Evolutionary conservation across 2,797 vertebrate species (phyloP).

Genomic region (Enteromius mattozi): DNA sequence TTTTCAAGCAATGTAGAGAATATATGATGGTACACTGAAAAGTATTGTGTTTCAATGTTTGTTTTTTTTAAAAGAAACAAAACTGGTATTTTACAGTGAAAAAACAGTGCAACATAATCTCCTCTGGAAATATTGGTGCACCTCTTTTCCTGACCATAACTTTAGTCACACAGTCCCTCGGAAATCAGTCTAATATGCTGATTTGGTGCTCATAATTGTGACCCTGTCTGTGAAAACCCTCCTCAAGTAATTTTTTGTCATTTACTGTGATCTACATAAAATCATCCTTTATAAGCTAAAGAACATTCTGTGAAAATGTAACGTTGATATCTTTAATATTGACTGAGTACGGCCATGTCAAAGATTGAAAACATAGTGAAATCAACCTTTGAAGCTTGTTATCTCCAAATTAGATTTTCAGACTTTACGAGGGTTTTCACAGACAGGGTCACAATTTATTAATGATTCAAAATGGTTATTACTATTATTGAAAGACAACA

Average conservation of each 20-base stretch:
- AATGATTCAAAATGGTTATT: background rate
- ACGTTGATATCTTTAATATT: too few species aligned
- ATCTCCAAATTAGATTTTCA: too few species aligned
- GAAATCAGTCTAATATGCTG: background rate
- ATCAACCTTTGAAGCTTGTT: too few species aligned
- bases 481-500: background rate
- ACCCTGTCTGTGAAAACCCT: too few species aligned
- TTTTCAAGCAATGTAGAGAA: constrained; percentile 1
- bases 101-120: background rate
- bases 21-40: background rate
- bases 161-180: background rate
- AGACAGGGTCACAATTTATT: background rate
- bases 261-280: too few species aligned
- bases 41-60: background rate
- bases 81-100: background rate
- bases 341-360: too few species aligned
- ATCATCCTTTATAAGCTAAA: too few species aligned
- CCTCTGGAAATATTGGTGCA: background rate
- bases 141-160: background rate
- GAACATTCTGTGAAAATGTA: too few species aligned
- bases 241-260: too few species aligned
- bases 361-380: too few species aligned
- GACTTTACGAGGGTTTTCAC: too few species aligned
- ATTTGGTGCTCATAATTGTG: background rate
- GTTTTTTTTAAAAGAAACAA: constrained; percentile 3